These are phyloP conservation scores for Lordiphosa clarofinis DNA, from an alignment of 1,140 invertebrate genomes.

Conservation along the genomic window DNA sequence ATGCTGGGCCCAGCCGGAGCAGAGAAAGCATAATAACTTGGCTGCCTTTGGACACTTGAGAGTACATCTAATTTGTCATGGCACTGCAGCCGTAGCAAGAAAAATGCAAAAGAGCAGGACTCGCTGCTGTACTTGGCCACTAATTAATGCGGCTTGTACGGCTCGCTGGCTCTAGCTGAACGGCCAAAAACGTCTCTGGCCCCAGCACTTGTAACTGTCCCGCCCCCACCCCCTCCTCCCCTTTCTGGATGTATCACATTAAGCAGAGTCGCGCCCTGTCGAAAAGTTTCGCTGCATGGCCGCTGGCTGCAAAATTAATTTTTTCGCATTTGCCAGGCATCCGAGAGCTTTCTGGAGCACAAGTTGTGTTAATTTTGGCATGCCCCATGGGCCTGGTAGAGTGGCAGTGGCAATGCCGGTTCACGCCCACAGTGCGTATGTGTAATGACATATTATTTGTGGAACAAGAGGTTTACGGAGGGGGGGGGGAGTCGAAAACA, in stretches of 20 bases:
- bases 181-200: too few species aligned
- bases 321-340: conserved; percentile 30
- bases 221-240: too few species aligned
- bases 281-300: conserved; percentile 38
- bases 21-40: conserved; percentile 52
- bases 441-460: conserved; percentile 37
- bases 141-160: conserved; percentile 73
- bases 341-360: conserved; percentile 20
- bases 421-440: conserved; percentile 45
- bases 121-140: conserved; percentile 55
- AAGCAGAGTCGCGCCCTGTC: conserved; percentile 34
- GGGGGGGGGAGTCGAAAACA: too few species aligned
- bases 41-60: conserved; percentile 49
- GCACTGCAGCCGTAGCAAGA: conserved; percentile 27
- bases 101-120: conserved; percentile 36
- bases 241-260: conserved; percentile 21
- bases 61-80: conserved; percentile 71
- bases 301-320: conserved; percentile 53
- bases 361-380: conserved; percentile 30
- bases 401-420: conserved; percentile 6
- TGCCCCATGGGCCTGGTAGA: not conserved
- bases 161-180: conserved; percentile 34
- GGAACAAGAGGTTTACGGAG: conserved; percentile 12
- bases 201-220: too few species aligned
- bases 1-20: conserved; percentile 20